Base-by-base conservation (phyloP, 2,888 invertebrate genomes). In the Synergus umbraculus region DNA sequence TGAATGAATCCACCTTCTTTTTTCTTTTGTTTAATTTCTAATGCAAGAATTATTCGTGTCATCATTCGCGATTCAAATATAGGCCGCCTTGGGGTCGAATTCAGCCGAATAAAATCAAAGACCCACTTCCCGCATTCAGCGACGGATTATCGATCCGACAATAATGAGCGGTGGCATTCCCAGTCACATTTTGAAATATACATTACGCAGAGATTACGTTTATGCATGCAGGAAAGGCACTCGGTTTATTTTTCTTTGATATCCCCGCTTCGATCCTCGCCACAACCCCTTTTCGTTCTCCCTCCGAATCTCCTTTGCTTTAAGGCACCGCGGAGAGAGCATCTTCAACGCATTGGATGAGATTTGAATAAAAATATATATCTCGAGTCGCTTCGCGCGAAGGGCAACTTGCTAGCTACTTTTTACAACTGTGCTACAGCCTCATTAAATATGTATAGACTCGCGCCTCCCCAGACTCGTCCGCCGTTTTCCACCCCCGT, bases 371-470 rank as follows among this genome's bases (percentile, higher is more conserved):
- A 91, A 90, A 91, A 90, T 91, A 91, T 73, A 73, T 69, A 69
- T 90, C 87, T 85, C 84, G 84, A 82, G 82, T 73, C 84, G 85
- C 81, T 80, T 85, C 83, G 73, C 80, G 81, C 73, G 41, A 43
- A 76, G 80, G 79, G 85, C 80, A 85, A 79, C 81, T 67, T 78
- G 78, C 80, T 80, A 82, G 81, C 85, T 86, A 85, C 89, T 91
- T 90, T 90, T 91, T 90, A 90, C 90, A 89, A 89, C 88, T 88
- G 88, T 86, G 87, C 85, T 82, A 81, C 85, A 88, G 86, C 86
- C 91, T 92, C 91, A 92, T 92, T 91, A 92, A 92, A 92, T 92
- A 92, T 92, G 92, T 91, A 92, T 92, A 92, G 91, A 81, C 79
- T 84, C 80, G 66, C 81, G 82, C 83, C 78, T 80, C 83, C 82